These are phyloP conservation scores for Peromyscus aztecus DNA, from an alignment of 2,797 vertebrate species.

Conservation along the genomic window DNA sequence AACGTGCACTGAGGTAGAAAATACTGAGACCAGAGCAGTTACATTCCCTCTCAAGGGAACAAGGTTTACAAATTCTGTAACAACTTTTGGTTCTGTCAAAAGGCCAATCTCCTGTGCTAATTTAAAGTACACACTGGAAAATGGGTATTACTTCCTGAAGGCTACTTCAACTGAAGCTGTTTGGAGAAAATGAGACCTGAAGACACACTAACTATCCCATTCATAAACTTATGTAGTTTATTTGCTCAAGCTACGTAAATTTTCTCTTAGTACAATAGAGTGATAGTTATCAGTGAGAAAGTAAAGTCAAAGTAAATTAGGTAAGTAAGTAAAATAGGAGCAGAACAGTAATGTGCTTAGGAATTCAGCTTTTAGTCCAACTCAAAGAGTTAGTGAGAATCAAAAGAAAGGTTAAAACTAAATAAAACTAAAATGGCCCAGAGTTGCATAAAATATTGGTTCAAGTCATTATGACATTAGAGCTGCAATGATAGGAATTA, in stretches of 20 bases:
- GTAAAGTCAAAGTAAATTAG: background rate
- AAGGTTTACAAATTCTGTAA: background rate
- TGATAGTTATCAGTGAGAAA: background rate
- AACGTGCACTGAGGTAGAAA: background rate
- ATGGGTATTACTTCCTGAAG: background rate
- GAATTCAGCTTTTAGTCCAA: background rate
- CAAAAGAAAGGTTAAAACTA: background rate
- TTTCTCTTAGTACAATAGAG: background rate
- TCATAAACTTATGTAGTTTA: background rate
- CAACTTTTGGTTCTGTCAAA: background rate
- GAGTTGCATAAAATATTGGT: background rate
- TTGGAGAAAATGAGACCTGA: background rate
- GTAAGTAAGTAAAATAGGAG: background rate
- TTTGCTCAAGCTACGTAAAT: background rate
- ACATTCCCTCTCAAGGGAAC: background rate
- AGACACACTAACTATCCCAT: background rate
- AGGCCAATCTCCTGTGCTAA: background rate
- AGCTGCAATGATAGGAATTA: background rate
- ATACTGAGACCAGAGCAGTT: background rate
- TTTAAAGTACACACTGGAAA: background rate
- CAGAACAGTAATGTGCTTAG: background rate
- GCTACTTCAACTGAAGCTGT: background rate
- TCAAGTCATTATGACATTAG: background rate
- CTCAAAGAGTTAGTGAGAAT: background rate
- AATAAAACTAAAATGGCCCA: background rate